These are phyloP conservation scores for Agonopterix heracliana DNA, from an alignment of 2,888 invertebrate species.

Conservation along the genomic window DNA sequence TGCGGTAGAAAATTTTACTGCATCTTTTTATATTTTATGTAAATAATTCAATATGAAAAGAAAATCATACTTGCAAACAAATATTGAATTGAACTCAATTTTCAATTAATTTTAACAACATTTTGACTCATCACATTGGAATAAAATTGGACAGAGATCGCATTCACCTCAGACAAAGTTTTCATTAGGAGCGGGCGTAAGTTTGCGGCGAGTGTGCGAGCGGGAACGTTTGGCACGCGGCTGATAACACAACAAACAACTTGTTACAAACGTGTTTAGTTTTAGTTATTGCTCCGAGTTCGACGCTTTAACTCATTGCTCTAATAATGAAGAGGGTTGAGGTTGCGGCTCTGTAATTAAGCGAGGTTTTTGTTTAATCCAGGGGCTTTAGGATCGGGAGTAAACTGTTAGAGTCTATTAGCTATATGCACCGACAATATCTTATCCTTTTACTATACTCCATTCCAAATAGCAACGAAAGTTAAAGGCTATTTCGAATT, in stretches of 20 bases:
- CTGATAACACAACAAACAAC: slow-evolving; percentile 76
- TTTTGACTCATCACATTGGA: no score
- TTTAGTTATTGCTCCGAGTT: slow-evolving; percentile 73
- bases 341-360: slow-evolving; percentile 47
- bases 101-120: no score
- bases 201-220: slow-evolving; percentile 65
- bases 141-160: background rate
- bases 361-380: slow-evolving; percentile 35
- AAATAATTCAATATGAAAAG: no score
- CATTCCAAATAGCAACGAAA: no score
- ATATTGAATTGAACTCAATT: no score
- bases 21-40: no score
- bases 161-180: slow-evolving; percentile 62
- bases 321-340: slow-evolving; percentile 65
- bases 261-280: slow-evolving; percentile 76
- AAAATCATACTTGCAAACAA: no score
- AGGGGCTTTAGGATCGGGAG: background rate
- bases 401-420: slow-evolving; percentile 14
- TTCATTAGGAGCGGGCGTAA: slow-evolving; percentile 63
- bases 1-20: no score
- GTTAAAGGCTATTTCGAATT: no score
- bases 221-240: slow-evolving; percentile 64
- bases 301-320: slow-evolving; percentile 70
- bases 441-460: no score
- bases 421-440: background rate